Base-by-base conservation (phyloP, 2,113 vertebrate genomes). In the Macquaria australasica region DNA sequence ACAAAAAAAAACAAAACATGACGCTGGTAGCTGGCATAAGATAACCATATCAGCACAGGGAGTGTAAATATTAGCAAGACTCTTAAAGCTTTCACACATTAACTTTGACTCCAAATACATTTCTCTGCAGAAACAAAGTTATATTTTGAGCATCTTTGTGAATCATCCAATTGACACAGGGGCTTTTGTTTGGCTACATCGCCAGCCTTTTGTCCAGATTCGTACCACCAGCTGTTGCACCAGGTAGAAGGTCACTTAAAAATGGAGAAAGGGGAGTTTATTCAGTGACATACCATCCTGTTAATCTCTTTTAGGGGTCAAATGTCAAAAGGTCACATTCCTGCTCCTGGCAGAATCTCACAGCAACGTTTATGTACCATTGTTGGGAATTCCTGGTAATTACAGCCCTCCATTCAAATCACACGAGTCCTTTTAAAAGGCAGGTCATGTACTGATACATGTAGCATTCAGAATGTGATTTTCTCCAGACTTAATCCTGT, bases 321-420 rank as follows among this genome's bases (percentile, higher is more conserved):
- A 64, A 87, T 83, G 91, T 90, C 87, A 92, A 66, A 82, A 81
- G 91, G 94, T 93, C 91, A 93, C 92, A 96, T 95, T 96, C 94
- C 89, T 85, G 76, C 67, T 83, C 74, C 76, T 73, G 83, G 84
- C 62, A 48, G 55, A 83, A 81, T 82, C 79, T 83, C 79, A 87
- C 70, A 88, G 86, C 73, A 77, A 74, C 81, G 55, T 80, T 69
- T 62, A 9, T 84, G 88, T 48, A 21, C 58, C 45, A 67, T 60
- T 37, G 63, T 50, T 77, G 51, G 51, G 62, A 53, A 43, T 76
- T 60, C 48, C 78, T 86, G 50, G 60, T 84, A 74, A 87, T 87
- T 70, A 71, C 37, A 79, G 18, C 50, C 41, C 18, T 66, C 77
- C 9, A 41, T 63, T 80, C 23, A 75, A 77, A 55, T 39, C 11